Conservation (phyloP, 2,888 invertebrate species). For the Timema podura region DNA sequence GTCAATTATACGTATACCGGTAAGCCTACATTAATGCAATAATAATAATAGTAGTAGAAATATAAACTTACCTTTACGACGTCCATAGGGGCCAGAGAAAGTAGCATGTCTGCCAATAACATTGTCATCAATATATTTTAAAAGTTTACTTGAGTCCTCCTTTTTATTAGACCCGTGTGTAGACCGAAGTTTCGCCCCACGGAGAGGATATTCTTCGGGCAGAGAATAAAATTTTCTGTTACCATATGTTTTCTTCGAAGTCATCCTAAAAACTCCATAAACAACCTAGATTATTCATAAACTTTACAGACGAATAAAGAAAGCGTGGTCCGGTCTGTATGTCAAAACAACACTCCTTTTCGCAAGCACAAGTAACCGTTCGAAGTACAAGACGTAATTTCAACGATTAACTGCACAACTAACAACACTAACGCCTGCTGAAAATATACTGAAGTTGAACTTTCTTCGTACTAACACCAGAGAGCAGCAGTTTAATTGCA, state of each 20-base stretch:
- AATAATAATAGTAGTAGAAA: not conserved
- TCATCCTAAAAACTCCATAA: conserved; percentile 17
- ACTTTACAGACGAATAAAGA: not conserved
- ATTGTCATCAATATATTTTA: conserved; percentile 76
- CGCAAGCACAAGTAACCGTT: too few relatives aligned
- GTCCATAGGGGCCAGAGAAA: conserved; percentile 78
- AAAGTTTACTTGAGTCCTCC: conserved; percentile 65
- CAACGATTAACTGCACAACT: too few relatives aligned
- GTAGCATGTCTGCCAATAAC: conserved; percentile 75
- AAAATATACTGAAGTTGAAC: too few relatives aligned
- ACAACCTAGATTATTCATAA: not conserved
- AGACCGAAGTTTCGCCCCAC: conserved; percentile 32
- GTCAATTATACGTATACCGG: too few relatives aligned
- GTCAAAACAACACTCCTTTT: too few relatives aligned
- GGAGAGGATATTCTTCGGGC: conserved; percentile 38
- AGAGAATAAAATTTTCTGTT: conserved; percentile 38
- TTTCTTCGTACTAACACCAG: too few relatives aligned
- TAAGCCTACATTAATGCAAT: too few relatives aligned
- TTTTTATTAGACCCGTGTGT: conserved; percentile 48
- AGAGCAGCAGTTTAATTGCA: too few relatives aligned
- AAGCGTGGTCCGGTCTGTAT: too few relatives aligned
- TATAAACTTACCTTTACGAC: conserved; percentile 64
- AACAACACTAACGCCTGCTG: too few relatives aligned
- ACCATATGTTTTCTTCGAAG: conserved; percentile 32
- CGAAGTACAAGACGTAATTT: too few relatives aligned